phyloP scores from a whole-genome alignment of 1,140 invertebrate genomes.

The Drosophila kurseongensis region DNA sequence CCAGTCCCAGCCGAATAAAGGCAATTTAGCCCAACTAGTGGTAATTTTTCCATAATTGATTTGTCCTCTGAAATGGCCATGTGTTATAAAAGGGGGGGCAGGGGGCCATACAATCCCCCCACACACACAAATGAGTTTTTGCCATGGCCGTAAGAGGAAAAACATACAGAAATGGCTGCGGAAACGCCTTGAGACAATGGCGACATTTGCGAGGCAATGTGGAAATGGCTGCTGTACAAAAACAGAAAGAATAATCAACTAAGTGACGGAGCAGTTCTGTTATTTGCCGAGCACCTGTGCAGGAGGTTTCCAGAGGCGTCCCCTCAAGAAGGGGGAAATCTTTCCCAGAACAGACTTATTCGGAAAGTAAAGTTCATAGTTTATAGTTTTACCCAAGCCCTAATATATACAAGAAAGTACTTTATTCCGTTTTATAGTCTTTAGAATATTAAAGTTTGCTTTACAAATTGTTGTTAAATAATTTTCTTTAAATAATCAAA shows the following conservation, averaged over 20 bases:
- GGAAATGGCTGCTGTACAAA: constrained; percentile 39
- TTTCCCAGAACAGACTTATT: too few species aligned
- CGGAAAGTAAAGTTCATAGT: too few species aligned
- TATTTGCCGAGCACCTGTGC: constrained; percentile 47
- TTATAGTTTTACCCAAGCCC: too few species aligned
- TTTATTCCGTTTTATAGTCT: too few species aligned
- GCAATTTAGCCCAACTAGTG: constrained; percentile 73
- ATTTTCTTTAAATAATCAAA: too few species aligned
- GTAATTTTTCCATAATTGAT: constrained; percentile 78
- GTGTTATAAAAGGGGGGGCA: constrained; percentile 2
- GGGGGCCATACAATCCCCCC: not conserved
- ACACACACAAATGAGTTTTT: constrained; percentile 53
- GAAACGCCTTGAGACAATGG: constrained; percentile 70
- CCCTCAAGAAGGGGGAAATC: not conserved
- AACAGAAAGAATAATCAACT: constrained; percentile 67
- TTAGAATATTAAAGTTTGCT: too few species aligned
- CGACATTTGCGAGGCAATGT: constrained; percentile 57
- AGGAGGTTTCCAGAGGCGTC: constrained; percentile 32
- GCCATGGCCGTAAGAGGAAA: constrained; percentile 27
- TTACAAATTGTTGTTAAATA: too few species aligned
- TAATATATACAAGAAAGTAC: too few species aligned
- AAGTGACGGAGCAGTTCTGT: constrained; percentile 61
- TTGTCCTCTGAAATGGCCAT: constrained; percentile 39
- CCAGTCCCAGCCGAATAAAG: constrained; percentile 35
- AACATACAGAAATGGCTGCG: constrained; percentile 36